A percentile compares a stretch with the other conserved stretches of the same genome.
These are phyloP conservation scores for Tinamus guttatus DNA, from an alignment of 2,113 vertebrate genomes.

Conservation along the genomic window DNA sequence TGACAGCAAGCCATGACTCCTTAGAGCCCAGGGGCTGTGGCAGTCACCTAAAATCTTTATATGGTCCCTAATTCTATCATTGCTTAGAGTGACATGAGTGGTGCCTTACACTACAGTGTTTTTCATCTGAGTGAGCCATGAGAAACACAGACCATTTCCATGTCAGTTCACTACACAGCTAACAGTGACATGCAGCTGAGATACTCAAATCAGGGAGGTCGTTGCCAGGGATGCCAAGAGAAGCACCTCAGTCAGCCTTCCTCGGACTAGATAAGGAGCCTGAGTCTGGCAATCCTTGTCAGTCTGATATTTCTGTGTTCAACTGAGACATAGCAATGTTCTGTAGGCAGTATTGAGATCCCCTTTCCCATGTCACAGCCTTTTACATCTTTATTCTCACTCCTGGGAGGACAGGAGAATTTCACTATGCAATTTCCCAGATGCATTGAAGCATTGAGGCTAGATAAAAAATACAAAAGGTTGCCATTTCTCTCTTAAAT, in stretches of 20 bases:
- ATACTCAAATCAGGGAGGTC: not conserved
- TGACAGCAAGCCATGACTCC: not conserved
- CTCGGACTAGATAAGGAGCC: not conserved
- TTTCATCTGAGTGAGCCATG: not conserved
- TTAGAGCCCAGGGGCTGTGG: not conserved
- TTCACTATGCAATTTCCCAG: not conserved
- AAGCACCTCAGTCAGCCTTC: not conserved
- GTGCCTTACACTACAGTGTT: not conserved
- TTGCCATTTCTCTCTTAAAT: not conserved
- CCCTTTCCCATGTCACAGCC: not conserved
- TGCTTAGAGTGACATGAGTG: not conserved
- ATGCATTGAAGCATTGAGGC: not conserved
- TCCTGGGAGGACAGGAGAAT: not conserved
- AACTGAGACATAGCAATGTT: not conserved
- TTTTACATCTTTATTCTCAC: not conserved
- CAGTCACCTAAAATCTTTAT: not conserved
- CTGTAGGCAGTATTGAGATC: not conserved
- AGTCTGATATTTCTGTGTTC: not conserved
- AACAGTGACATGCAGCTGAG: not conserved
- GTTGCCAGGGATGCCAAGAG: not conserved
- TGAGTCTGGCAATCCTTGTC: not conserved
- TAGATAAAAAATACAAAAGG: not conserved
- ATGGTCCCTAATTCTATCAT: not conserved
- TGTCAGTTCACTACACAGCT: not conserved
- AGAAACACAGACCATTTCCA: not conserved